A percentile compares a stretch with the other conserved stretches of the same genome.
phyloP scores from a whole-genome alignment of 2,113 vertebrate genomes.

The Rhegmatorhina hoffmannsi region DNA sequence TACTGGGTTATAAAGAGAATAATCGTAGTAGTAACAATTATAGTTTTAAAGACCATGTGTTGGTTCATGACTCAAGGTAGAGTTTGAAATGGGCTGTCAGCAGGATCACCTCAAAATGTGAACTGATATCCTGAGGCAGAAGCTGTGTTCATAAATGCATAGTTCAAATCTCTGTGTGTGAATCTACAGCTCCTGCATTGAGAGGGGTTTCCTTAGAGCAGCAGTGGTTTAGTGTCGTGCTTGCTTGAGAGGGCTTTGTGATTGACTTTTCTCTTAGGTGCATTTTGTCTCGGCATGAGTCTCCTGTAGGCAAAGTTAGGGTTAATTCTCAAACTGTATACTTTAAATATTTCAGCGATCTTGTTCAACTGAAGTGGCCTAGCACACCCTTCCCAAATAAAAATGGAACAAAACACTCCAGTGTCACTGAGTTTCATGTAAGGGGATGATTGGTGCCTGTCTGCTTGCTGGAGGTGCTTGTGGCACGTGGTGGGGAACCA shows the following conservation, averaged over 20 bases:
- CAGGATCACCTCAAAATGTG: background rate
- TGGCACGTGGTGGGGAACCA: accelerated
- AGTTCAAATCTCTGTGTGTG: background rate
- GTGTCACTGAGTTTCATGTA: background rate
- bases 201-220: background rate
- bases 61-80: background rate
- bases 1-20: background rate
- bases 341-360: background rate
- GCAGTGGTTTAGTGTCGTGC: background rate
- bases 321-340: background rate
- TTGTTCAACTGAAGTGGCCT: background rate
- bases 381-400: background rate
- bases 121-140: background rate
- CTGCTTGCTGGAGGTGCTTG: background rate
- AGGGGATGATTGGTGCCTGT: background rate
- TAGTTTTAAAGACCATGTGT: background rate
- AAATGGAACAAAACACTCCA: background rate
- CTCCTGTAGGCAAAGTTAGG: background rate
- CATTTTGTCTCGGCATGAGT: background rate
- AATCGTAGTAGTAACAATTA: background rate
- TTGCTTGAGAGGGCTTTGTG: background rate
- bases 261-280: background rate
- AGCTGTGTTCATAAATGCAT: background rate
- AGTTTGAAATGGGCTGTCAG: background rate
- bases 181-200: background rate